Percentiles rank a stretch among this genome's conserved stretches.
These are phyloP conservation scores for Teleiodes luculella DNA, from an alignment of 2,888 invertebrate genomes.

Conservation along the genomic window DNA sequence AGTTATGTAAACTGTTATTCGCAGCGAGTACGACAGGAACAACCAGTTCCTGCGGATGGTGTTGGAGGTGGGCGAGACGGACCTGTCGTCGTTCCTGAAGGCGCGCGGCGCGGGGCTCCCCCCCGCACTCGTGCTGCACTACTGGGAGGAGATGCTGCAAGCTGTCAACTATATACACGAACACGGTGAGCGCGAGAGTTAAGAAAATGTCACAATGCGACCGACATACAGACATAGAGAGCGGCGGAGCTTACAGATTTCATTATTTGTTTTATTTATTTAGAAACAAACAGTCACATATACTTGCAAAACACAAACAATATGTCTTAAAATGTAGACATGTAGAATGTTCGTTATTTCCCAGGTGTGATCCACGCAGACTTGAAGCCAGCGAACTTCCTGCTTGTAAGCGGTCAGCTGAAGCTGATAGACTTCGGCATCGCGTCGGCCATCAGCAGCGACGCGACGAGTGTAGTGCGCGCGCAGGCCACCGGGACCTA, in stretches of 20 bases:
- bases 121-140: constrained; percentile 88
- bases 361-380: constrained; percentile 97
- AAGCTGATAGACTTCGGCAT: constrained; percentile 99
- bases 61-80: constrained; percentile 95
- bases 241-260: too few relatives aligned
- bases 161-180: constrained; percentile 95
- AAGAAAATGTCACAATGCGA: too few relatives aligned
- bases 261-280: too few relatives aligned
- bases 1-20: not conserved
- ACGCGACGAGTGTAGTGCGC: constrained; percentile 93
- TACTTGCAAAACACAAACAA: too few relatives aligned
- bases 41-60: constrained; percentile 87
- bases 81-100: constrained; percentile 87
- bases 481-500: constrained; percentile 91
- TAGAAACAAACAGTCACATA: too few relatives aligned
- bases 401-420: constrained; percentile 89
- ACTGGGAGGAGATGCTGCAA: constrained; percentile 96
- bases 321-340: too few relatives aligned
- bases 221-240: too few relatives aligned
- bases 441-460: constrained; percentile 90
- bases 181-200: constrained; percentile 85
- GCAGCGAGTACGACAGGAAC: constrained; percentile 83
- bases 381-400: constrained; percentile 97
- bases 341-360: too few relatives aligned
- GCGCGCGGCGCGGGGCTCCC: constrained; percentile 80